These are phyloP conservation scores for Pseudoips prasinana DNA, from an alignment of 2,888 invertebrate genomes.

Conservation along the genomic window DNA sequence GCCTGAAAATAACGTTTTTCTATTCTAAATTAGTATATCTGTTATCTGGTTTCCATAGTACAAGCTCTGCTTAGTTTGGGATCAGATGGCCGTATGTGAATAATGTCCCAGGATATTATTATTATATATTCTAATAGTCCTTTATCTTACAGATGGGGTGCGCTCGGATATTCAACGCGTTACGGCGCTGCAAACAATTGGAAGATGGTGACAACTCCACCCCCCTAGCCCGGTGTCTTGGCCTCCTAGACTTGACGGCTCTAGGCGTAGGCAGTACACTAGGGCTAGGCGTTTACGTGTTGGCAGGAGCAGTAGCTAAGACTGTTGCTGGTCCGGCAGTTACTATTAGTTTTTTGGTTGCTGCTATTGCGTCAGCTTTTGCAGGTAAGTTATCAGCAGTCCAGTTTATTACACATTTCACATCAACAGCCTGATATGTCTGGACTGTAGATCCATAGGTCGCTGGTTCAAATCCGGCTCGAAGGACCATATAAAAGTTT, in stretches of 20 bases:
- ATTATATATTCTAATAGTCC: too few relatives aligned
- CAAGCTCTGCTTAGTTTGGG: too few relatives aligned
- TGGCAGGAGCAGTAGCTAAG: conserved; percentile 94
- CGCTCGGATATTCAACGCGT: conserved; percentile 46
- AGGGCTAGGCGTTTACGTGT: conserved; percentile 96
- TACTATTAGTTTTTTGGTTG: conserved; percentile 93
- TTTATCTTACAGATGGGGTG: conserved; percentile 71
- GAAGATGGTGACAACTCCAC: conserved; percentile 62
- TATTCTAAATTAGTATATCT: too few relatives aligned
- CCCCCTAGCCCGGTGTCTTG: conserved; percentile 85
- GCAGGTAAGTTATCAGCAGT: conserved; percentile 84
- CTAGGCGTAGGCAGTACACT: conserved; percentile 94
- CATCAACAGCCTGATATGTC: not conserved
- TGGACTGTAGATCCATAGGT: conserved; percentile 79
- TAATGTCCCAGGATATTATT: too few relatives aligned
- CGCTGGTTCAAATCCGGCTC: conserved; percentile 85
- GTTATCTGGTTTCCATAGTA: too few relatives aligned
- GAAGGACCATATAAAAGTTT: too few relatives aligned
- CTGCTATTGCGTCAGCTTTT: conserved; percentile 95
- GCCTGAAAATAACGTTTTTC: too few relatives aligned
- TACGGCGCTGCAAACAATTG: conserved; percentile 75
- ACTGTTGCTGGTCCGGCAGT: conserved; percentile 95
- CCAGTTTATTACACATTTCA: not conserved
- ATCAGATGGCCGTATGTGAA: too few relatives aligned
- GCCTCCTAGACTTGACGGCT: conserved; percentile 91